phyloP scores from a whole-genome alignment of 2,113 vertebrate genomes.

The Microtus ochrogaster region DNA sequence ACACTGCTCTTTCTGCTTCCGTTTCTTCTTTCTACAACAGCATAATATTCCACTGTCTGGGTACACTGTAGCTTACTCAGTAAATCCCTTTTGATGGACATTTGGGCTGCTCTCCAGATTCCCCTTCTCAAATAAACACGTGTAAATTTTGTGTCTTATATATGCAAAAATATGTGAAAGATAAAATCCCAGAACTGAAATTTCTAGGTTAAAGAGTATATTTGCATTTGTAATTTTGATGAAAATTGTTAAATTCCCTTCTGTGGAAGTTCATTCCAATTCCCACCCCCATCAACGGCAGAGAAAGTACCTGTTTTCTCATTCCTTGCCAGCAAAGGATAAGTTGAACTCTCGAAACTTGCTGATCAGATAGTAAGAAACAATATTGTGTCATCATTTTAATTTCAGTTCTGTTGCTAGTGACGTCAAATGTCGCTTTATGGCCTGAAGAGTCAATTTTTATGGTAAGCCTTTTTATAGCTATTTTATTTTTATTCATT shows the following conservation, averaged over 20 bases:
- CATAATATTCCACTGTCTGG: background rate
- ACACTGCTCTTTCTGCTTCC: background rate
- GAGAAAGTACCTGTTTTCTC: background rate
- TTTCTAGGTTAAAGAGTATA: slow-evolving; percentile 38
- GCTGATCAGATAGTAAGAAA: slow-evolving; percentile 19
- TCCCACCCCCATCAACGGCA: background rate
- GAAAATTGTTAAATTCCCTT: slow-evolving; percentile 29
- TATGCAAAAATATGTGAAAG: slow-evolving; percentile 40
- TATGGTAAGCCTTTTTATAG: background rate
- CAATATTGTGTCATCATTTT: background rate
- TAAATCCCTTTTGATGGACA: background rate
- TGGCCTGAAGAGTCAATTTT: slow-evolving; percentile 15
- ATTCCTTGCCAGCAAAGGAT: slow-evolving; percentile 25
- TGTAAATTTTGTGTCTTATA: background rate
- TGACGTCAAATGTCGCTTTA: slow-evolving; percentile 4
- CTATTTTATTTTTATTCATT: slow-evolving; percentile 42
- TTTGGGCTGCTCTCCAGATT: background rate
- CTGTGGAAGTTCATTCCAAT: background rate
- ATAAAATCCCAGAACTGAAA: slow-evolving; percentile 26
- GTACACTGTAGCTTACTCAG: background rate
- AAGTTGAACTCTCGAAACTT: slow-evolving; percentile 48
- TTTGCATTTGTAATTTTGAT: slow-evolving; percentile 52
- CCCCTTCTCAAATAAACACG: slow-evolving; percentile 14
- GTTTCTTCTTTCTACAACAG: slow-evolving; percentile 14
- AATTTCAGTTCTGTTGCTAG: slow-evolving; percentile 29